Evolutionary conservation across 2,113 vertebrate species (phyloP).

Genomic region (Potamarius usumacintae): DNA sequence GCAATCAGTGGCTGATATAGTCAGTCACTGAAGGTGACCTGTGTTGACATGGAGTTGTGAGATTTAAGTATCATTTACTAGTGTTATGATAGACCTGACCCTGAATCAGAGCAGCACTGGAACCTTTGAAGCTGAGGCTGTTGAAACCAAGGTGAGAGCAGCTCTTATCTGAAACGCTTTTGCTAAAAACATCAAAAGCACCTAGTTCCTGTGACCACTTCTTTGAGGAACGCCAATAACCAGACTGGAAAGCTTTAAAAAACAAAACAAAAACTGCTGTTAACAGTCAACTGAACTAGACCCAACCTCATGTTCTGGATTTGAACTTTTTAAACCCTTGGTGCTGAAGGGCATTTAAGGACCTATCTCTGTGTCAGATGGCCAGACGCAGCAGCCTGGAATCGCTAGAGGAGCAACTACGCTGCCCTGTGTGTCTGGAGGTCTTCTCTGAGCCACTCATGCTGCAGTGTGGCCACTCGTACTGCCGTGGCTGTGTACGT

Average conservation of each 20-base stretch:
- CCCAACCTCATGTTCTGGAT: background rate
- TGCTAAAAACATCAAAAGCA: slow-evolving; percentile 6
- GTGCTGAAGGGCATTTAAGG: background rate
- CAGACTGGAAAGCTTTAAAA: background rate
- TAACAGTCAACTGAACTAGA: background rate
- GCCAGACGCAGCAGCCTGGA: slow-evolving; percentile 68
- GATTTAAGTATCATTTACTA: background rate
- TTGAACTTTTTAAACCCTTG: background rate
- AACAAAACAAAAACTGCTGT: background rate
- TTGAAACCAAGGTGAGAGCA: background rate
- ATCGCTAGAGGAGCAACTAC: slow-evolving; percentile 76
- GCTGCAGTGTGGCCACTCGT: slow-evolving; percentile 81
- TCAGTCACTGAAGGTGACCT: slow-evolving; percentile 39
- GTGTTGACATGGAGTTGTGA: background rate
- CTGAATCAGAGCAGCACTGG: background rate
- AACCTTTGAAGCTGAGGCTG: background rate
- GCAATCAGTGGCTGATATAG: slow-evolving; percentile 29
- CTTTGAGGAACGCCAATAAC: background rate
- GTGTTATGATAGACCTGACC: background rate
- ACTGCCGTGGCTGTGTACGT: slow-evolving; percentile 75
- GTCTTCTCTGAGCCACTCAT: slow-evolving; percentile 80
- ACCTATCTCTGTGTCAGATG: slow-evolving; percentile 56
- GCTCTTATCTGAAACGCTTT: slow-evolving; percentile 8
- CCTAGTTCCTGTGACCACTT: background rate
- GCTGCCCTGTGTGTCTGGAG: slow-evolving; percentile 81